Conservation (phyloP, 2,888 invertebrate species). For the Leptinotarsa juncta region DNA sequence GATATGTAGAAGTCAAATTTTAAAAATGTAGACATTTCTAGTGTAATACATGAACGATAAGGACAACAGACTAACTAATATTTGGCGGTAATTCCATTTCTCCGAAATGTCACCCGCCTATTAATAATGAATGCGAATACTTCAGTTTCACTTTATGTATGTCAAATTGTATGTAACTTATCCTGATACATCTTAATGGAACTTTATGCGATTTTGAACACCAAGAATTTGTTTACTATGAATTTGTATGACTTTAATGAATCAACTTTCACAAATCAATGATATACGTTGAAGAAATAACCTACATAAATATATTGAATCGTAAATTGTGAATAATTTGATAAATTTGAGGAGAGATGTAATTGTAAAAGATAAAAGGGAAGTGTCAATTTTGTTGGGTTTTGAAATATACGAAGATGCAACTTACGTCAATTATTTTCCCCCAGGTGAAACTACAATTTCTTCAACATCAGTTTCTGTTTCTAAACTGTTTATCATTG, state of each 20-base stretch:
- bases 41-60: too few species aligned
- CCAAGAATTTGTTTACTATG: background rate
- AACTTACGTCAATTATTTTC: too few species aligned
- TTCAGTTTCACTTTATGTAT: constrained; percentile 33
- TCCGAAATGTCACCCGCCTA: background rate
- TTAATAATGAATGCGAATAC: constrained; percentile 20
- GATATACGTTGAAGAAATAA: constrained; percentile 8
- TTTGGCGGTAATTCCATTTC: background rate
- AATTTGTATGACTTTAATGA: background rate
- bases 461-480: too few species aligned
- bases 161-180: constrained; percentile 26
- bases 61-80: too few species aligned
- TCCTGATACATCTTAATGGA: background rate
- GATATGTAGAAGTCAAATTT: too few species aligned
- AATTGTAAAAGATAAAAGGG: background rate
- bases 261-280: constrained; percentile 15
- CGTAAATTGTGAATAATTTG: background rate
- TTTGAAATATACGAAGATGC: too few species aligned
- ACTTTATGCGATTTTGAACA: background rate
- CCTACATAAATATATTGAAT: constrained; percentile 1
- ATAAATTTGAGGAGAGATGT: background rate
- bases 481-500: too few species aligned
- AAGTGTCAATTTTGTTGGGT: background rate
- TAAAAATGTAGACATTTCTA: too few species aligned
- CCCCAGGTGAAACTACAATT: too few species aligned